These are phyloP conservation scores for Labeo calbasu DNA, from an alignment of 2,797 vertebrate genomes.

Conservation along the genomic window DNA sequence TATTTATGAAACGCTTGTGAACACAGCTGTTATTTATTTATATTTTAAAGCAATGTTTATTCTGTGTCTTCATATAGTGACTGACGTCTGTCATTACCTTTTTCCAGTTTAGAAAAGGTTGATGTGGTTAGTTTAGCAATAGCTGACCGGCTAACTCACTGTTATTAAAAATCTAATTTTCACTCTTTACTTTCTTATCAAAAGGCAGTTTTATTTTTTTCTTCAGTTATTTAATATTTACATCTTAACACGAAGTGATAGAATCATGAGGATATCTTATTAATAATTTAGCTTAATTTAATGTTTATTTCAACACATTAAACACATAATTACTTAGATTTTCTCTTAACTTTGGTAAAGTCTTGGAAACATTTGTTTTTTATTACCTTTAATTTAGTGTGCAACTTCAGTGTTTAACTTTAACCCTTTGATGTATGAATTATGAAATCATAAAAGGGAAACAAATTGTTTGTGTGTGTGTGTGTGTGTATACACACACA, in stretches of 20 bases:
- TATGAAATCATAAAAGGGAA: neutral
- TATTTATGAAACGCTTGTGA: neutral
- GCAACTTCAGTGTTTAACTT: neutral
- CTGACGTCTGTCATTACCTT: neutral
- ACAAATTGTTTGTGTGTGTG: neutral
- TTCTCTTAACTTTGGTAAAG: neutral
- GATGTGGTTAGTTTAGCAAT: neutral
- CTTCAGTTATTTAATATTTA: neutral
- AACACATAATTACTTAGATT: neutral
- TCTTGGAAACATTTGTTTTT: neutral
- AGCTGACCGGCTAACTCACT: conserved; percentile 27
- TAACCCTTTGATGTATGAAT: neutral
- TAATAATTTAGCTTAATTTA: neutral
- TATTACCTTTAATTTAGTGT: neutral
- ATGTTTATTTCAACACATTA: neutral
- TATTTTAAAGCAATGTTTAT: neutral
- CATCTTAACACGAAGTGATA: neutral
- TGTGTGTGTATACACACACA: too few relatives aligned
- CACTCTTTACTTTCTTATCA: neutral
- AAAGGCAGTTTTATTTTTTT: neutral
- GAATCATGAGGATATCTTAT: neutral
- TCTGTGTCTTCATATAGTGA: neutral
- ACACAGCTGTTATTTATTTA: neutral
- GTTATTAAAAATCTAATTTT: neutral
- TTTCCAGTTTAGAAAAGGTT: neutral